Base-by-base conservation (phyloP, 2,113 vertebrate genomes). In the Mirza zaza region DNA sequence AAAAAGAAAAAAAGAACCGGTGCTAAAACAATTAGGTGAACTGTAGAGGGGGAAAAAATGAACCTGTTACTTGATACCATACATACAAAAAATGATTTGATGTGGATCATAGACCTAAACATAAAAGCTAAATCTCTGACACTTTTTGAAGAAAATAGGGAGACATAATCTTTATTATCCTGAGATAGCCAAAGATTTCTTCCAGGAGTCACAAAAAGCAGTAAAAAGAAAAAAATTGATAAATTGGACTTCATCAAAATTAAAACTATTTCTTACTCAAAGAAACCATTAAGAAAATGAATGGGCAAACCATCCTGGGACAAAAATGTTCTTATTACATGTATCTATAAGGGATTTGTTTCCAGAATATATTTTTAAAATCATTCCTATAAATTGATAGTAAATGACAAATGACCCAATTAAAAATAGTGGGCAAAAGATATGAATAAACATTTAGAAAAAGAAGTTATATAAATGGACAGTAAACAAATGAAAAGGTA, bases 341-440 rank as follows among this genome's bases (percentile, higher is more conserved):
- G 6, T 25, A 65, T 80, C 9, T 73, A 5, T 85, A 82, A 94
- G 68, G n/a, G 4, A 94, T 50, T 81, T 80, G 18, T 67, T 75
- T 96, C 61, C 6, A 48, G 42, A 96, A 89, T 90, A 48, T 89
- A 68, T 55, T 65, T 95, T 73, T 23, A 65, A 95, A 94, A 39
- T 81, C 82, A 59, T 34, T 68, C 50, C 63, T 85, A 42, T 67
- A 82, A 77, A 68, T 91, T 8, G 20, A 21, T 80, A 77, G n/a
- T 76, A 77, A 70, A 82, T 75, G 34, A 57, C 25, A 90, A 75
- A 87, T 17, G 11, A 65, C 42, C 21, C 20, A 84, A 52, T 83
- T 65, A 79, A 82, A 77, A 75, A 21, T 42, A 83, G 10, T 82
- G 27, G 39, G 13, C n/a, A 93, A 77, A 91, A 85, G 65, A 93